Conservation (phyloP, 2,113 vertebrate genomes). For the Elanus axillaris region DNA sequence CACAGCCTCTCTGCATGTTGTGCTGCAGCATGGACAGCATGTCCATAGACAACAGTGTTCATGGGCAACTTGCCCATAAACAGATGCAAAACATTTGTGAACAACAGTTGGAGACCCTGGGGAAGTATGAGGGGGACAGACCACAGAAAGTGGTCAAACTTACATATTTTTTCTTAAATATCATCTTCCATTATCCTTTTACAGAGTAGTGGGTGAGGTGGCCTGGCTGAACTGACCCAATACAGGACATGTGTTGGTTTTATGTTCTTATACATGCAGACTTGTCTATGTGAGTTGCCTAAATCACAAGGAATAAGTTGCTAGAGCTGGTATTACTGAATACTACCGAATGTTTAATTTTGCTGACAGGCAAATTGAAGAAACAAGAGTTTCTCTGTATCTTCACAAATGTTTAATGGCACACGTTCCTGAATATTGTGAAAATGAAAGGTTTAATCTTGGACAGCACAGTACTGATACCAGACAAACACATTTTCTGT, state of each 20-base stretch:
- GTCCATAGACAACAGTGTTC: background rate
- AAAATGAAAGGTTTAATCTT: background rate
- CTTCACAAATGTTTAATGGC: background rate
- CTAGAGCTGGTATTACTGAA: background rate
- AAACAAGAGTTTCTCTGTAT: background rate
- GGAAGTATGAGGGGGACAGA: background rate
- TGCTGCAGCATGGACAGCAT: background rate
- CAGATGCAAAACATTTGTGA: background rate
- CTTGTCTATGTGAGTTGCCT: background rate
- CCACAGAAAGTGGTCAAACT: background rate
- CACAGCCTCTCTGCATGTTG: fast-evolving
- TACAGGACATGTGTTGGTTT: background rate
- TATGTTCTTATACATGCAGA: background rate
- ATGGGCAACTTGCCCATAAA: background rate
- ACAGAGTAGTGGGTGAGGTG: background rate
- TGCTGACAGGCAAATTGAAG: background rate
- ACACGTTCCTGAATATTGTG: background rate
- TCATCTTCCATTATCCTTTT: fast-evolving
- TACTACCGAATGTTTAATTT: background rate
- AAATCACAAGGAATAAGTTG: background rate
- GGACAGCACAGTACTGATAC: background rate
- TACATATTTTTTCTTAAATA: background rate
- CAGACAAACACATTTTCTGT: background rate
- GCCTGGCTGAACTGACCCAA: background rate
- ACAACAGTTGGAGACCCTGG: background rate